Base-by-base conservation (phyloP, 2,797 vertebrate species). In the Trachurus trachurus region DNA sequence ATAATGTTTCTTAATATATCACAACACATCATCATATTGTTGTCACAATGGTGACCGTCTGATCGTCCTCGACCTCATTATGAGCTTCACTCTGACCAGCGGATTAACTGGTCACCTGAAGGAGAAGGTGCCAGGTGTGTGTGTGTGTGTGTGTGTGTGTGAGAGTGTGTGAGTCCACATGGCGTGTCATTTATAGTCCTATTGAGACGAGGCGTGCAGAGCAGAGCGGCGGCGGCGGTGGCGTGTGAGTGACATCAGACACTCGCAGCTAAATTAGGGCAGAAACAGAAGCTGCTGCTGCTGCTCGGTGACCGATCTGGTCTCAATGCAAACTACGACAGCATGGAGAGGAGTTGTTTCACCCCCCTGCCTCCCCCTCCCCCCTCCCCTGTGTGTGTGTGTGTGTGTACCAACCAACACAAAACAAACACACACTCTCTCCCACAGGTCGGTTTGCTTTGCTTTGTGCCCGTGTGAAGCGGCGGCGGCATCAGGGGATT, bases 401-500 rank as follows among this genome's bases (percentile, higher is more conserved):
- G 31, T 34, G 31, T 34, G 31, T 26, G 3, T 3, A 26, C 26
- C 26, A 39, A 26, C 26, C 26, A 39, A 11, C 39, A 40, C 39
- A 9, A 45, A 26, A 60, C 47, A 64, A 31, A 44, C 37, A 53
- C 50, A 53, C 63, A 39, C 53, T 40, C 10, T 40, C 10, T 34
- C 44, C 61, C 45, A 66, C 60, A 71, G 85, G 87, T 83, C 76
- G n/a, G 57, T 26, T 26, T 26, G 26, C 26, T 26, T 26, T 26
- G 26, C 26, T 91, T 89, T 92, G 87, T 91, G 83, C 49, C 69
- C 50, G 68, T 76, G 87, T 88, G 87, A 78, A 76, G 81, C 54
- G 74, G 34, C 66, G 81, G 81, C 82, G 79, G 76, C 75, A 65
- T 64, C 10, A 50, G 76, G 80, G 84, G 90, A 93, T 94, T 93